A percentile compares a stretch with the other conserved stretches of the same genome.
Conservation (phyloP, 92 coral and sea anemone species). For the Scolanthus callimorphus region DNA sequence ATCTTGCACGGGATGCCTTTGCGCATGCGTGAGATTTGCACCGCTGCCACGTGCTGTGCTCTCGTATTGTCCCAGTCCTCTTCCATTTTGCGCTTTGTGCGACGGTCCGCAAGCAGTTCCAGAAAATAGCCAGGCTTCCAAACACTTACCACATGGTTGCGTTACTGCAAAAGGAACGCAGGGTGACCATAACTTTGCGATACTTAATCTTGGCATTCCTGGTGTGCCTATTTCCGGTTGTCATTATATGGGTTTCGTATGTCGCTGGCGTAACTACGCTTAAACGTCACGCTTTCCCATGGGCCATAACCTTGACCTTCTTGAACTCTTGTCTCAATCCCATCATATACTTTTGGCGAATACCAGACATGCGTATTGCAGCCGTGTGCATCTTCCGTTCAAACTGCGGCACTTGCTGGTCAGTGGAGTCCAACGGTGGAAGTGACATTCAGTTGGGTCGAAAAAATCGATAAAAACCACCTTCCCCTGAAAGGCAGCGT, state of each 20-base stretch:
- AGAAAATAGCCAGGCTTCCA: background rate
- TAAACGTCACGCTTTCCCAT: background rate
- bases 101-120: background rate
- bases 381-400: background rate
- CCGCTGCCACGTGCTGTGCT: background rate
- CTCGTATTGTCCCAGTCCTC: background rate
- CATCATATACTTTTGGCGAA: background rate
- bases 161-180: background rate
- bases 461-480: no score
- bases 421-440: no score
- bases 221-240: background rate
- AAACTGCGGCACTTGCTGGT: no score
- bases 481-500: no score
- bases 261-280: background rate
- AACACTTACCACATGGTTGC: background rate
- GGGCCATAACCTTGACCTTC: background rate
- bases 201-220: background rate
- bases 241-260: background rate
- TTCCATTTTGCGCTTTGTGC: background rate
- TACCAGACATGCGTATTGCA: background rate
- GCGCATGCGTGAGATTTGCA: background rate
- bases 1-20: background rate
- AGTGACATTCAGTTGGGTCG: no score
- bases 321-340: constrained; percentile 2
- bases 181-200: background rate